Evolutionary conservation across 2,113 vertebrate genomes (phyloP).

Genomic region (Labeo rohita): DNA sequence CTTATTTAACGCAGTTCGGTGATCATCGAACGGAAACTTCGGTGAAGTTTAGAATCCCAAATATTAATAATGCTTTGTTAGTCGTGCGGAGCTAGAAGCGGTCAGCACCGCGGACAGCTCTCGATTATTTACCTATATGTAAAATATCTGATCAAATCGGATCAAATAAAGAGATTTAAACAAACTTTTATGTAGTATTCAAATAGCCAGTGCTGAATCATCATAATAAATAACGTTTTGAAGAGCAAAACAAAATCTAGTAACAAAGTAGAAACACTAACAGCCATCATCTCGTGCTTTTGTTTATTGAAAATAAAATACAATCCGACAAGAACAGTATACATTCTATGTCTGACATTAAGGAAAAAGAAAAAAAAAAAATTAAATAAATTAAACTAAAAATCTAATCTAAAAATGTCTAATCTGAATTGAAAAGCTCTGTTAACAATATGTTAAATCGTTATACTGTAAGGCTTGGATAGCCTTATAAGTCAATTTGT

Average conservation of each 20-base stretch:
- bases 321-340: constrained; percentile 68
- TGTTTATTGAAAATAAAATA: constrained; percentile 74
- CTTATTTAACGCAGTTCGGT: neutral
- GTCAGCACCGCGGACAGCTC: constrained; percentile 55
- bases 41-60: neutral
- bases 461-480: neutral
- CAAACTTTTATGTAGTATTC: neutral
- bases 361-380: constrained; percentile 8
- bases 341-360: constrained; percentile 65
- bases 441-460: constrained; percentile 22
- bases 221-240: neutral
- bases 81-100: neutral
- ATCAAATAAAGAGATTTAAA: neutral
- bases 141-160: neutral
- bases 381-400: neutral
- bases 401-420: constrained; percentile 28
- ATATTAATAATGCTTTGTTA: neutral
- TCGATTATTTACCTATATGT: neutral
- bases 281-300: constrained; percentile 60
- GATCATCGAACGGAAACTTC: neutral
- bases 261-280: constrained; percentile 61
- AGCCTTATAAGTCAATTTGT: constrained; percentile 1
- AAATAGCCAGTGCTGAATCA: neutral
- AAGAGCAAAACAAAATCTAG: neutral
- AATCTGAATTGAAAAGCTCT: neutral